A percentile compares a stretch with the other conserved stretches of the same genome.
Evolutionary conservation across 2,888 invertebrate genomes (phyloP).

Genomic region (Gymnoscelis rufifasciata): DNA sequence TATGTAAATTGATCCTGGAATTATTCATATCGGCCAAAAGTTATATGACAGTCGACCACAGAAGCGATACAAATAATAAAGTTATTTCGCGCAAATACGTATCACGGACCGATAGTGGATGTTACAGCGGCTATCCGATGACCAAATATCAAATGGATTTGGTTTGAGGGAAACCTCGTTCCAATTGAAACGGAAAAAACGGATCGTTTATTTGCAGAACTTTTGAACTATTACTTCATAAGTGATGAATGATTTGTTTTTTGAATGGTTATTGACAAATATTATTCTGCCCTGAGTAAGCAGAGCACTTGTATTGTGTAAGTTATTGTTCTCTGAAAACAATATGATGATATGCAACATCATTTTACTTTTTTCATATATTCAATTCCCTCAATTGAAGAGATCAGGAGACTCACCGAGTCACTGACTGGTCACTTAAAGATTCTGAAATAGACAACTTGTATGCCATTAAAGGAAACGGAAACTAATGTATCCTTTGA

Average conservation of each 20-base stretch:
- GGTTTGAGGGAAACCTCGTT: slow-evolving; percentile 35
- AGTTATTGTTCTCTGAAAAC: too few species aligned
- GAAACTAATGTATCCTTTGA: too few species aligned
- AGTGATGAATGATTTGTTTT: not conserved
- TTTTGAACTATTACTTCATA: slow-evolving; percentile 3
- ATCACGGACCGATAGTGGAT: slow-evolving; percentile 49
- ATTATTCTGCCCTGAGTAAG: too few species aligned
- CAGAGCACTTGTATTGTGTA: too few species aligned
- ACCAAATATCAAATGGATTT: slow-evolving; percentile 55
- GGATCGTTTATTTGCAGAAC: slow-evolving; percentile 23
- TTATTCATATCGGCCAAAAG: slow-evolving; percentile 22
- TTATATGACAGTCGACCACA: slow-evolving; percentile 27
- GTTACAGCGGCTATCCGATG: slow-evolving; percentile 55
- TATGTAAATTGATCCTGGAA: slow-evolving; percentile 19
- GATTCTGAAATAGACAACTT: too few species aligned
- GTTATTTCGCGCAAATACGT: slow-evolving; percentile 43
- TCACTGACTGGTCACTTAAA: too few species aligned
- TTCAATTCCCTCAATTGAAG: too few species aligned
- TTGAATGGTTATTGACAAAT: too few species aligned
- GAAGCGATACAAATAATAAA: slow-evolving; percentile 43
- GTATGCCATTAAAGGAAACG: too few species aligned
- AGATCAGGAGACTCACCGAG: too few species aligned
- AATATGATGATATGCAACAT: too few species aligned
- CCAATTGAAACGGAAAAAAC: slow-evolving; percentile 45
- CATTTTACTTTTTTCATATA: too few species aligned